Evolutionary conservation across 92 coral and sea anemone species (phyloP), one percentile per base, ranked within the genome.

Genomic region (Actinostola sp.): DNA sequence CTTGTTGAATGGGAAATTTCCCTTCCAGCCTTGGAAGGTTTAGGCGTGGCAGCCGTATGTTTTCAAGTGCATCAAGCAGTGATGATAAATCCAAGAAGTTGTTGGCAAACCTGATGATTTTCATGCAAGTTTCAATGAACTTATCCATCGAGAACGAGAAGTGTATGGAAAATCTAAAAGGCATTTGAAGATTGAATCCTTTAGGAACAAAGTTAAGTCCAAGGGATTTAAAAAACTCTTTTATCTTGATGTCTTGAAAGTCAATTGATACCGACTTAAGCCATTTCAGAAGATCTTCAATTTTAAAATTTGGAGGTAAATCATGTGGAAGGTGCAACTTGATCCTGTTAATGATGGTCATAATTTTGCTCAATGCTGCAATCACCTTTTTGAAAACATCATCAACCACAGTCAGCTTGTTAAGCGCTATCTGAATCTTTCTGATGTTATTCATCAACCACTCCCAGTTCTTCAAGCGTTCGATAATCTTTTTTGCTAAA

Each of bases 321-420:
- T 79, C 80, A 29, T 93, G 96, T 19, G 99, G 99, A 36, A 95
- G 85, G 24, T 82, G 79, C 21, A 89, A 75, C 34, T 65, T 70
- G 63, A 95, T 82, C 11, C 76, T 75, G 28, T 82, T 82, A 0
- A 95, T 88, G 49, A 89, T 83, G 36, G 73, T 75, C n/a, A 88
- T 67, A 30, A 95, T 80, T 49, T 78, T 89, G 54, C 89, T 93
- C 13, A 95, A 72, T 26, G 91, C 89, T 10, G 75, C 83, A 39
- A 95, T 84, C 14, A 90, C 99, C 34, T 82, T 83, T 34, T 68
- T 76, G 63, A 95, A 92, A 17, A 89, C 69, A 52, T 85, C 84
- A 41, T 88, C 97, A 6, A 92, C 89, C n/a, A 70, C 78, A 27
- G 92, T 92, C 51, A 92, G 71, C 48, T 77, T 85, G 58, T 81